phyloP scores from a whole-genome alignment of 2,888 invertebrate genomes.

The Sphaerophoria taeniata region DNA sequence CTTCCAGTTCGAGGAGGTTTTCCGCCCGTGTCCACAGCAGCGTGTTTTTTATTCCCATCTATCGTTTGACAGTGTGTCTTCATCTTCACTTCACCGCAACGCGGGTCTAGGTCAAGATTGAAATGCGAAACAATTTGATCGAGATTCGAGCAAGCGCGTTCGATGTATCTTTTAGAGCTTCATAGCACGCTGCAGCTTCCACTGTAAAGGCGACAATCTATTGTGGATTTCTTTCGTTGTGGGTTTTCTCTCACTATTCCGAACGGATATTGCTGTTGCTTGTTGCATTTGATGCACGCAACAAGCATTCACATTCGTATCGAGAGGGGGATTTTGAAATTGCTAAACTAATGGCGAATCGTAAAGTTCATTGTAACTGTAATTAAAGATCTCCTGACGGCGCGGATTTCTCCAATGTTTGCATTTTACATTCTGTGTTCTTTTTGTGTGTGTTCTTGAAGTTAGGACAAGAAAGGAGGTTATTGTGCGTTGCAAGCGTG shows the following conservation, averaged over 20 bases:
- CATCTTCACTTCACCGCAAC: constrained; percentile 17
- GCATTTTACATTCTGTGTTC: constrained; percentile 39
- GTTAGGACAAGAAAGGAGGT: constrained; percentile 72
- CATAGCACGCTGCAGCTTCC: constrained; percentile 17
- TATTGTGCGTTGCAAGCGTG: constrained; percentile 65
- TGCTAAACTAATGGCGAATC: constrained; percentile 72
- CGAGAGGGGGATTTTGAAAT: constrained; percentile 54
- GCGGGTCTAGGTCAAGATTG: constrained; percentile 72
- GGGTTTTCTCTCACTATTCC: constrained; percentile 34
- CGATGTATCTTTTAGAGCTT: constrained; percentile 51
- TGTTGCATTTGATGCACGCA: constrained; percentile 37
- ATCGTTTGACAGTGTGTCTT: constrained; percentile 59
- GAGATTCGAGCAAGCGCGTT: constrained; percentile 59
- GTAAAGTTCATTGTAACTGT: constrained; percentile 74
- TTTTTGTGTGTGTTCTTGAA: constrained; percentile 45
- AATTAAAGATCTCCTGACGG: constrained; percentile 73
- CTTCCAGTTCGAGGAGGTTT: constrained; percentile 5
- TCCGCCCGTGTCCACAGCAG: constrained; percentile 59
- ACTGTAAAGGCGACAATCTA: constrained; percentile 26
- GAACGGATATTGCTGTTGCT: constrained; percentile 53
- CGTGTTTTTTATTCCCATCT: constrained; percentile 62
- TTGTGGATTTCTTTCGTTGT: constrained; percentile 15
- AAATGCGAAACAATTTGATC: constrained; percentile 70
- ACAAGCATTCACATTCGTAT: neutral
- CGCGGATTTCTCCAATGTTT: constrained; percentile 67